Evolutionary conservation across 2,888 invertebrate species (phyloP).

Genomic region (Cistogaster globosa): DNA sequence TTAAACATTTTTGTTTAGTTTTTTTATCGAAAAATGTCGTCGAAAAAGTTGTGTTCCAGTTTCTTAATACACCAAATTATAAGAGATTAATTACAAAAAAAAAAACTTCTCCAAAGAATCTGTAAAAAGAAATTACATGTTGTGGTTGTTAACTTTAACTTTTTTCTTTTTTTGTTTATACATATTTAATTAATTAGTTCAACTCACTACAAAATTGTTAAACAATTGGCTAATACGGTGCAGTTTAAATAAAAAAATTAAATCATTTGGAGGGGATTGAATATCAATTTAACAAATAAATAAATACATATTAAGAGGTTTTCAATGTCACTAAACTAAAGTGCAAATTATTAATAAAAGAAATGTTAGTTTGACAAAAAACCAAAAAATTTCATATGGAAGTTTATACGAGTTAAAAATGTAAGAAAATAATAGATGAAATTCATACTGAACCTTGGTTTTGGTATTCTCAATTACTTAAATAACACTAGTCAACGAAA

Average conservation of each 20-base stretch:
- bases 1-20: too few species aligned
- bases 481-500: constrained; percentile 41
- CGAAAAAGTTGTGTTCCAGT: too few species aligned
- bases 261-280: constrained; percentile 44
- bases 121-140: constrained; percentile 56
- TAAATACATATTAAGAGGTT: constrained; percentile 29
- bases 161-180: neutral
- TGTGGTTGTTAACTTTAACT: constrained; percentile 20
- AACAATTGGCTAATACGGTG: constrained; percentile 61
- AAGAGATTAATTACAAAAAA: neutral
- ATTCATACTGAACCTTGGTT: constrained; percentile 73
- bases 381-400: too few species aligned
- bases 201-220: constrained; percentile 65
- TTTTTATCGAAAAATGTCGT: too few species aligned
- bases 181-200: constrained; percentile 35
- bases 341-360: constrained; percentile 68
- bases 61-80: neutral
- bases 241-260: constrained; percentile 55
- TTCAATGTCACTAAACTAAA: constrained; percentile 59
- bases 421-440: constrained; percentile 19
- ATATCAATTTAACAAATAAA: constrained; percentile 38
- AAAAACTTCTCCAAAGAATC: constrained; percentile 40
- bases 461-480: neutral
- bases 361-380: constrained; percentile 16
- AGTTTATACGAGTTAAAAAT: too few species aligned